Base-by-base conservation (phyloP, 2,888 invertebrate genomes). In the Tortrix viridana region DNA sequence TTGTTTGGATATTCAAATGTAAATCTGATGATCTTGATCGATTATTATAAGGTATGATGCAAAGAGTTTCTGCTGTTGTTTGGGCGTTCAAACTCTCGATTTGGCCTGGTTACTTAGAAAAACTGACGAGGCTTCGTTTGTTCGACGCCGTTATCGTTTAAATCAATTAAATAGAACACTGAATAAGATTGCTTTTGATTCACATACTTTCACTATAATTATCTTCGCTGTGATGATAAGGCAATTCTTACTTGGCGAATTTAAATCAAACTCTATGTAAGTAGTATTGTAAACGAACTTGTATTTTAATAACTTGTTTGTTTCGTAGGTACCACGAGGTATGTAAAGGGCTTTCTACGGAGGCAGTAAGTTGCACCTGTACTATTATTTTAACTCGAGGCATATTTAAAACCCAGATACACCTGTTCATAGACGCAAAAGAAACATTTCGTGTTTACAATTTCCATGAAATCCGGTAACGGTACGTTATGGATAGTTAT, bases 41-140 rank as follows among this genome's bases (percentile, higher is more conserved):
- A 88, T 88, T 87, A 88, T 88, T 86, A 88, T 85, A 82, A 78
- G 79, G 67, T 81, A 72, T 88, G 86, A 86, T 80, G 88, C 78
- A 88, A 87, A 41, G 37, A 38, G 23, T 57, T 57, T 60, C 59
- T 68, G 66, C 82, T 78, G 77, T 74, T 79, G 76, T 81, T 75
- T 76, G 78, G 76, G 70, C 71, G 71, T 78, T 75, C 74, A 74
- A 78, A 79, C 77, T 82, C 78, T 84, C 79, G 77, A 80, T 79
- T 77, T 74, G 80, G 77, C 80, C 80, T 78, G 79, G 77, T 81
- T 83, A 71, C 32, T 32, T 69, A 72, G 74, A 72, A 67, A 67
- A 77, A 71, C 75, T 77, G 78, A 81, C 74, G 73, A 74, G 82
- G 80, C 80, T 75, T 76, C 70, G 65, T 74, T 71, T 71, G 65